These are phyloP conservation scores for Drosophila rhopaloa DNA, from an alignment of 1,140 invertebrate genomes.

Conservation along the genomic window DNA sequence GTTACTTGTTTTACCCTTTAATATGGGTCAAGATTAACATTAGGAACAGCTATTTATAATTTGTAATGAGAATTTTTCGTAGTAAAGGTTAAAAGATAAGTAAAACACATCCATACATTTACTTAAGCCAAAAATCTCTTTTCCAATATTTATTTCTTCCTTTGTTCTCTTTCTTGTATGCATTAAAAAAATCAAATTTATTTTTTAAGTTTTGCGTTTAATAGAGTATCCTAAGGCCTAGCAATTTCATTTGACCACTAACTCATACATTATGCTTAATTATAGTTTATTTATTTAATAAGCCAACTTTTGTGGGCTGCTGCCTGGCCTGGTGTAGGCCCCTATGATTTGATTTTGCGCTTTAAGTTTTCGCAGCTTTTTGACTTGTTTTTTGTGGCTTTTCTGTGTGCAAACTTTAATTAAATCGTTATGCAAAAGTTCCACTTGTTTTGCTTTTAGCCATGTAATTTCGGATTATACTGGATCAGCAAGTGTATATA, in stretches of 20 bases:
- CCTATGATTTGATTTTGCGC: conserved; percentile 58
- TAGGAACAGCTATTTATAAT: neutral
- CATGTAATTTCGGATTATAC: conserved; percentile 71
- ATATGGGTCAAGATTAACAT: neutral
- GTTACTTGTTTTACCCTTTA: neutral
- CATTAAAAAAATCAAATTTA: neutral
- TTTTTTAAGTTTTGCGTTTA: too few species aligned
- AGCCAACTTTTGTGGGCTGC: conserved; percentile 36
- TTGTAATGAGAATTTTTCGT: too few species aligned
- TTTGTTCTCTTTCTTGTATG: too few species aligned
- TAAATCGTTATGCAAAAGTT: conserved; percentile 79
- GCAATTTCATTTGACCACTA: conserved; percentile 11
- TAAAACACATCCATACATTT: too few species aligned
- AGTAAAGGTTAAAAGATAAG: too few species aligned
- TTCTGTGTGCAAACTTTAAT: conserved; percentile 64
- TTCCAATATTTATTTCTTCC: too few species aligned
- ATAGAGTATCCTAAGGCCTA: conserved; percentile 23
- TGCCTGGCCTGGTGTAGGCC: conserved; percentile 6
- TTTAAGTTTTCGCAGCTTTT: conserved; percentile 73
- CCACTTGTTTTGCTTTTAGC: conserved; percentile 58
- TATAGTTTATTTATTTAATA: conserved; percentile 76
- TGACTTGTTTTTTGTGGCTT: conserved; percentile 28
- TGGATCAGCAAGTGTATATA: conserved; percentile 66
- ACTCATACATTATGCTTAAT: conserved; percentile 50
- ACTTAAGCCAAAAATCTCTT: too few species aligned